Evolutionary conservation across 2,888 invertebrate species (phyloP), one percentile per base, ranked within the genome.

Genomic region (Odiellus spinosus): DNA sequence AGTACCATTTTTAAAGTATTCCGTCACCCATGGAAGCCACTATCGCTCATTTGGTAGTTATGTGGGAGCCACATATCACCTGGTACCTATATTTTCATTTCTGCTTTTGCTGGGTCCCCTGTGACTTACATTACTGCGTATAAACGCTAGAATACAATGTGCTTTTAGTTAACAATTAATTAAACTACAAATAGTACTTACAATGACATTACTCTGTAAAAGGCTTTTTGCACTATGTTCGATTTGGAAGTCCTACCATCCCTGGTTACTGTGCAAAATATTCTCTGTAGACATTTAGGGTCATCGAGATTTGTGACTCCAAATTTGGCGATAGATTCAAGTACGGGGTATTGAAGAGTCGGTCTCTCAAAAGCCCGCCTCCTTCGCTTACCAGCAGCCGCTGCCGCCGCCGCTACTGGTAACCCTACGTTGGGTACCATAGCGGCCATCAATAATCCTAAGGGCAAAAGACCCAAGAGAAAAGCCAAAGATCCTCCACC

Each of bases 401-500:
- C 48, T 12, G 52, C 50, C 20, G 50, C 47, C 17, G 50, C 48
- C 3, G 48, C 52, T 12, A 49, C 49, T 3, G 50, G 47, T 3
- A 48, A 44, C 8, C 50, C 49, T 17, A 53, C 50, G 6, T 47
- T 50, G 12, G 53, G 53, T 1, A 53, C 48, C 2, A 53, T 26
- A 12, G 53, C 51, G 33, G 50, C 53, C 33, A 53, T 40, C 10
- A 53, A 40, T 1, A 53, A 42, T 14, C 53, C 53, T 10, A 53
- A 32, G 3, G 53, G 53, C 10, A 53, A 17, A 3, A 53, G 44
- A 5, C 53, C 53, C n/a, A 53, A 40, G 21, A 49, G 47, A 46
- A 53, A 50, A 14, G 53, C 53, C 15, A 53, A 35, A 14, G 52
- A 44, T 2, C 50, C 50, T 38, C 26, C 26, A 8, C 8, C 4